phyloP scores from a whole-genome alignment of 2,797 vertebrate species.

The Melanotaenia nigrans region DNA sequence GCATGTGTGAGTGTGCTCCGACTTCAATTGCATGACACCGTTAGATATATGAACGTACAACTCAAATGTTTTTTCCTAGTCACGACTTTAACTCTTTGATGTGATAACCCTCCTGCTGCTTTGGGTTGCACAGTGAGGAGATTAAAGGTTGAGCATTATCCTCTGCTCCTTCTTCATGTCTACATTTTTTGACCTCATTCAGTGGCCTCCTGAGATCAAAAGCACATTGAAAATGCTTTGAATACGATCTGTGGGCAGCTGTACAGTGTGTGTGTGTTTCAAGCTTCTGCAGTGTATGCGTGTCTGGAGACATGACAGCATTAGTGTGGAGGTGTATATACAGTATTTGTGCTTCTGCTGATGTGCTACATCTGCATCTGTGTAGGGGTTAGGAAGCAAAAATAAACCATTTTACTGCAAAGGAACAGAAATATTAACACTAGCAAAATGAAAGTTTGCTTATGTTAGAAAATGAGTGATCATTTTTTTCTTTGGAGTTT shows the following conservation, averaged over 20 bases:
- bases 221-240: slow-evolving; percentile 27
- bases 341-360: not conserved
- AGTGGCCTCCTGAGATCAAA: slow-evolving; percentile 55
- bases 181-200: slow-evolving; percentile 60
- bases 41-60: slow-evolving; percentile 29
- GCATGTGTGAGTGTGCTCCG: slow-evolving; percentile 3
- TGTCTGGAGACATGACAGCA: slow-evolving; percentile 25
- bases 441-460: slow-evolving; percentile 27
- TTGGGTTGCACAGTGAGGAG: slow-evolving; percentile 49
- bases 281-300: slow-evolving; percentile 4
- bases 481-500: slow-evolving; percentile 54
- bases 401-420: slow-evolving; percentile 39
- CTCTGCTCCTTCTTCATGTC: slow-evolving; percentile 45
- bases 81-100: slow-evolving; percentile 70
- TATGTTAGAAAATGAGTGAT: slow-evolving; percentile 38
- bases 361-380: not conserved
- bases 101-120: slow-evolving; percentile 59
- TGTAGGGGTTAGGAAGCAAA: slow-evolving; percentile 8
- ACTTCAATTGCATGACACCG: slow-evolving; percentile 28
- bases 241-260: slow-evolving; percentile 37
- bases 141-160: slow-evolving; percentile 63
- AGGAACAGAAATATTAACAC: slow-evolving; percentile 17
- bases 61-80: slow-evolving; percentile 50
- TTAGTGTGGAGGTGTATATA: slow-evolving; percentile 21
- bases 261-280: slow-evolving; percentile 4